Evolutionary conservation across 2,113 vertebrate genomes (phyloP).

Genomic region (Anolis carolinensis): DNA sequence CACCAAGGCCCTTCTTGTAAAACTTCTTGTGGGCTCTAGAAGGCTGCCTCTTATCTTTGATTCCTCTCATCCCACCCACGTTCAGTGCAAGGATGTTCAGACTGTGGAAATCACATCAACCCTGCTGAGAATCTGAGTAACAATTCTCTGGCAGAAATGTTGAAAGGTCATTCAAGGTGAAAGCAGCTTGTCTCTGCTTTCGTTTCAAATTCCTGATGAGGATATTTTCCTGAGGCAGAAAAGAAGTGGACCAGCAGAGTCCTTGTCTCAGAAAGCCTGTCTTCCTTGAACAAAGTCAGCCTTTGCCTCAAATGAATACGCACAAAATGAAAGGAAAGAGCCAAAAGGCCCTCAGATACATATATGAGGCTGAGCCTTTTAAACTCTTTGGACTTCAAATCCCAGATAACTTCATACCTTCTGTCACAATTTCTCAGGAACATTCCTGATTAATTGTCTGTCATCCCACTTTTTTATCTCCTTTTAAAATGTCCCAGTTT

Average conservation of each 20-base stretch:
- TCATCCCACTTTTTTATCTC: too few species aligned
- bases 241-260: too few species aligned
- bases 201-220: background rate
- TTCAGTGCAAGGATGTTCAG: background rate
- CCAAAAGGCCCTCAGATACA: background rate
- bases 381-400: too few species aligned
- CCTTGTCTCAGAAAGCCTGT: too few species aligned
- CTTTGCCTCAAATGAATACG: too few species aligned
- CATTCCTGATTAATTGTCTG: too few species aligned
- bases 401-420: too few species aligned
- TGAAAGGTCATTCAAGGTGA: slow-evolving; percentile 1
- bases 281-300: background rate
- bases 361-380: too few species aligned
- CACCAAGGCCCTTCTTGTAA: background rate
- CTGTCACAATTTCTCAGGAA: too few species aligned
- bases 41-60: background rate
- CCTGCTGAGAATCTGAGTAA: background rate
- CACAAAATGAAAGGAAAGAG: background rate
- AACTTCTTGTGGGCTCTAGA: background rate
- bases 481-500: too few species aligned
- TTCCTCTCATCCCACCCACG: background rate
- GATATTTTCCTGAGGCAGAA: background rate
- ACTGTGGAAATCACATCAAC: background rate
- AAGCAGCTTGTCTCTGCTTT: background rate
- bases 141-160: background rate